Evolutionary conservation across 2,888 invertebrate genomes (phyloP), one percentile per base, ranked within the genome.

Genomic region (Polia nebulosa): DNA sequence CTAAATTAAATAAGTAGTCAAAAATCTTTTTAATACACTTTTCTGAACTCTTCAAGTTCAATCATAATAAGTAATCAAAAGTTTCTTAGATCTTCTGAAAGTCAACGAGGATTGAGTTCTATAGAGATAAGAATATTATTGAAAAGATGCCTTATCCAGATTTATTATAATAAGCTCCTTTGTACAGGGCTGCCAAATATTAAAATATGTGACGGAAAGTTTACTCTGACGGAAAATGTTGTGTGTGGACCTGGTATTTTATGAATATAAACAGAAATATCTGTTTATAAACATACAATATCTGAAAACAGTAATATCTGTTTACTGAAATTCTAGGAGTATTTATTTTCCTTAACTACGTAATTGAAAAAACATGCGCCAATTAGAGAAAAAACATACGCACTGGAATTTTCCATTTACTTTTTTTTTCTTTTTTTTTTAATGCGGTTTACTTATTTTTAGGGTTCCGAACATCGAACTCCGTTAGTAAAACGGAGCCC

Each of bases 51-150:
- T 64, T 34, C n/a, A 74, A 64, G 57, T 67, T 60, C 41, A 62
- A 78, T 72, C 62, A 63, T 44, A 57, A 62, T 64, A 62, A 58
- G 69, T 71, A 58, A 58, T 67, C 51, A 39, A 55, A 80, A 75
- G 60, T 74, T 59, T 69, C 67, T 70, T 66, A 73, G 69, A 58
- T 61, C 71, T 78, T 77, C 57, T 56, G 34, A 73, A 79, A 79
- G 63, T 82, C 60, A 11, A 49, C 67, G 69, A 39, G 45, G 53
- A 71, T 76, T 71, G 69, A 61, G 63, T 67, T 69, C 62, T 49
- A 52, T 71, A 63, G 57, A 74, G 57, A 76, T 78, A 67, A 68
- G 53, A 59, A 59, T 52, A 62, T 53, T 61, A 71, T 65, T 61
- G 63, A 58, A 65, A 72, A 64, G 27, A 69, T 44, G 22, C 56